These are phyloP conservation scores for Littorina saxatilis DNA, from an alignment of 1,140 invertebrate species.

Conservation along the genomic window DNA sequence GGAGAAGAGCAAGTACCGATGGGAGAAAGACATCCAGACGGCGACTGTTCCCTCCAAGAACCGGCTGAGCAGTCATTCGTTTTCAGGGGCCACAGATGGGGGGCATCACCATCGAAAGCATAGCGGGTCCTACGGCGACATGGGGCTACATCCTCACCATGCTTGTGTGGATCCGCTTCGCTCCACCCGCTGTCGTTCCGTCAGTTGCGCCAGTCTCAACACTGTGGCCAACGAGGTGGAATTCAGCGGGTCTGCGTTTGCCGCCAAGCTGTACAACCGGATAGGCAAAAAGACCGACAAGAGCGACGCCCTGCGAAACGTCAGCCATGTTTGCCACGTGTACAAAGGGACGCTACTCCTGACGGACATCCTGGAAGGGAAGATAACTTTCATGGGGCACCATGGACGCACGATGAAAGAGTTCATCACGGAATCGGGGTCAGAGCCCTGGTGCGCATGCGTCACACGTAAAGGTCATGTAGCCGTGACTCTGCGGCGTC, in stretches of 20 bases:
- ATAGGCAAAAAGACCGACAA: neutral
- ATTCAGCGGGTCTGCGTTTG: neutral
- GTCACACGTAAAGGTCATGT: slow-evolving; percentile 41
- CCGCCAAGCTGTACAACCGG: slow-evolving; percentile 13
- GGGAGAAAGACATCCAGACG: neutral
- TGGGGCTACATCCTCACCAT: neutral
- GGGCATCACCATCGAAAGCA: neutral
- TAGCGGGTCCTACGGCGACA: neutral
- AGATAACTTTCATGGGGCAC: neutral
- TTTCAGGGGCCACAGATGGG: neutral
- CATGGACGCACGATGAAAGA: slow-evolving; percentile 10
- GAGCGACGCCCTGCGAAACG: neutral
- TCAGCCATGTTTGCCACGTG: slow-evolving; percentile 34
- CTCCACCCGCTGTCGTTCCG: neutral
- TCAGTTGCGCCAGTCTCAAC: neutral
- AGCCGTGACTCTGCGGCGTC: slow-evolving; percentile 43
- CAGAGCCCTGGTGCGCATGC: slow-evolving; percentile 45
- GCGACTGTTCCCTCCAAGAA: neutral
- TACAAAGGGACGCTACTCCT: slow-evolving; percentile 17
- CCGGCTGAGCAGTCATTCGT: neutral
- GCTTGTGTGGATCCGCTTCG: neutral
- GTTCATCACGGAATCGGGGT: slow-evolving; percentile 27
- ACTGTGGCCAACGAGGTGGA: neutral
- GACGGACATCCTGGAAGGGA: slow-evolving; percentile 22
- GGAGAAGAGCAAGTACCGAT: too few relatives aligned